Evolutionary conservation across 2,797 vertebrate genomes (phyloP).

Genomic region (Gouania willdenowi): DNA sequence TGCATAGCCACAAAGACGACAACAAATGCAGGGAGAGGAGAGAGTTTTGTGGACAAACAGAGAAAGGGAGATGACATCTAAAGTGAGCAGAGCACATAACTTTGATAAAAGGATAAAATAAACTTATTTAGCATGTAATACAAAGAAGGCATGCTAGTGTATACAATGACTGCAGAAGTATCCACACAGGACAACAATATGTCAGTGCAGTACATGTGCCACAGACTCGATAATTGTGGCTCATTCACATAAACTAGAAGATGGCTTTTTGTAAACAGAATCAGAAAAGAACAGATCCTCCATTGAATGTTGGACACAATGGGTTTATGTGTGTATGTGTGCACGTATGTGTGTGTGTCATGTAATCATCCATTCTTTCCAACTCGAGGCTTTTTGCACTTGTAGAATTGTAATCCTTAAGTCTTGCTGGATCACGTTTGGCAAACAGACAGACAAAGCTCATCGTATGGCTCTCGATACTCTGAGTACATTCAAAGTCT

Average conservation of each 20-base stretch:
- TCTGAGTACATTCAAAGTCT: conserved; percentile 44
- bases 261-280: neutral
- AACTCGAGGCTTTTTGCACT: conserved; percentile 26
- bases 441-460: conserved; percentile 45
- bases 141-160: neutral
- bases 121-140: conserved; percentile 10
- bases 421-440: conserved; percentile 45
- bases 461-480: conserved; percentile 42
- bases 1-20: conserved; percentile 26
- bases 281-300: conserved; percentile 18
- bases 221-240: neutral
- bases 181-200: neutral
- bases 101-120: conserved; percentile 4
- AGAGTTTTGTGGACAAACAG: conserved; percentile 8
- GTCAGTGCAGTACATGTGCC: neutral
- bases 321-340: too few species aligned
- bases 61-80: conserved; percentile 2
- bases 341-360: conserved; percentile 18
- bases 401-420: conserved; percentile 34
- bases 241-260: neutral
- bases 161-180: conserved; percentile 2
- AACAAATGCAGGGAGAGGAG: conserved; percentile 4
- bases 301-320: conserved; percentile 34
- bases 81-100: conserved; percentile 7
- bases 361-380: conserved; percentile 42